Percentiles rank a stretch among this genome's conserved stretches.
Evolutionary conservation across 2,888 invertebrate genomes (phyloP).

Genomic region (Patella ulyssiponensis): DNA sequence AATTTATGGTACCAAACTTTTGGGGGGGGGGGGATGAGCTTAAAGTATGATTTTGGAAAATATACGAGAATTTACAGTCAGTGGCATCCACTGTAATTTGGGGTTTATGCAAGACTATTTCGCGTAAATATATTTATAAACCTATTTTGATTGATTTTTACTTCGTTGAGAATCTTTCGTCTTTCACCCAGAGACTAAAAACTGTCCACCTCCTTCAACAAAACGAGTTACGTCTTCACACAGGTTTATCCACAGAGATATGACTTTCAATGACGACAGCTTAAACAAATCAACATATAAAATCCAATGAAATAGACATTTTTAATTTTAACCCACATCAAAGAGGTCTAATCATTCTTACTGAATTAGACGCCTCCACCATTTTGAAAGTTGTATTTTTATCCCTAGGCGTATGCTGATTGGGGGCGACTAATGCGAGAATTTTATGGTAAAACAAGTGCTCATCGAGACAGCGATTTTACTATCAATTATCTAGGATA

Average conservation of each 20-base stretch:
- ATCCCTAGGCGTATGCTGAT: slow-evolving; percentile 39
- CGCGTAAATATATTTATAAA: too few species aligned
- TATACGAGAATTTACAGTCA: too few species aligned
- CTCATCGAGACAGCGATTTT: slow-evolving; percentile 24
- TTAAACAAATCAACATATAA: too few species aligned
- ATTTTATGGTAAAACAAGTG: slow-evolving; percentile 39
- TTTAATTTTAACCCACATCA: too few species aligned
- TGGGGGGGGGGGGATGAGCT: neutral
- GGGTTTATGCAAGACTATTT: too few species aligned
- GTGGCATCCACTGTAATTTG: too few species aligned
- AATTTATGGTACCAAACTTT: neutral
- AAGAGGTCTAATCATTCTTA: too few species aligned
- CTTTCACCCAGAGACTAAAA: neutral
- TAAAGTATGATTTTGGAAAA: neutral
- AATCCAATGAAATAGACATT: too few species aligned
- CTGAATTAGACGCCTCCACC: neutral
- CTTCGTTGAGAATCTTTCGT: neutral
- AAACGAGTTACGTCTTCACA: too few species aligned
- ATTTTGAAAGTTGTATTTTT: neutral
- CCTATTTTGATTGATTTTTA: too few species aligned
- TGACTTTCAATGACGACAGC: too few species aligned
- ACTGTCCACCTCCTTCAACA: neutral
- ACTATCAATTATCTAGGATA: slow-evolving; percentile 44
- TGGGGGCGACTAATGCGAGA: slow-evolving; percentile 47
- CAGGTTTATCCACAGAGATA: too few species aligned